A percentile compares a stretch with the other conserved stretches of the same genome.
These are phyloP conservation scores for Macrophya alboannulata DNA, from an alignment of 2,888 invertebrate species.

Conservation along the genomic window DNA sequence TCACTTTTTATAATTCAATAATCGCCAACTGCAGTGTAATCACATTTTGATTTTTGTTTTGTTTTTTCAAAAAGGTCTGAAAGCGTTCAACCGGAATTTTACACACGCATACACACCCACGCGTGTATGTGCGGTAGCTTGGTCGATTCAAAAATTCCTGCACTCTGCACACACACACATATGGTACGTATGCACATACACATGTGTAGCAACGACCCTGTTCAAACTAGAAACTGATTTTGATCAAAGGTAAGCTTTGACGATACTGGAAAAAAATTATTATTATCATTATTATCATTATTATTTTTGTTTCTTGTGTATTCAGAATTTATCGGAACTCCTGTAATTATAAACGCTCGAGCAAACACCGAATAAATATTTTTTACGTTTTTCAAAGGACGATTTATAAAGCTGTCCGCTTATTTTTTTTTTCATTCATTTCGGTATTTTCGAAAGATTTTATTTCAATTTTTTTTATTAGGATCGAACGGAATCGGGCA, in stretches of 20 bases:
- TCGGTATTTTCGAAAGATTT: too few species aligned
- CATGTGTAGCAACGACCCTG: not conserved
- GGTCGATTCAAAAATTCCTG: not conserved
- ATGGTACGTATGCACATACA: not conserved
- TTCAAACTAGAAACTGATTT: constrained; percentile 32
- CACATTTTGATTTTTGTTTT: not conserved
- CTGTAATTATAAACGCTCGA: not conserved
- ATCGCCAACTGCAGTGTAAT: not conserved
- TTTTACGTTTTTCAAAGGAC: too few species aligned
- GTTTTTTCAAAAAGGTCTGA: not conserved
- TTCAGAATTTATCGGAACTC: not conserved
- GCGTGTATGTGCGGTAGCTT: too few species aligned
- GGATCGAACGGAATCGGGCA: too few species aligned
- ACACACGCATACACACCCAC: not conserved
- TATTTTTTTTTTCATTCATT: too few species aligned
- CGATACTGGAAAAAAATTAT: not conserved
- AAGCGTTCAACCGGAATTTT: not conserved
- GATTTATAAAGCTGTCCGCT: too few species aligned
- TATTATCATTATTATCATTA: not conserved
- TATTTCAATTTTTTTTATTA: too few species aligned
- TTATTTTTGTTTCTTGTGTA: not conserved
- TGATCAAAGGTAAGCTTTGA: constrained; percentile 19
- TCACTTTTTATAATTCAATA: not conserved
- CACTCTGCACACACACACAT: not conserved
- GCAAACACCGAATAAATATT: too few species aligned